These are phyloP conservation scores for Phania funesta DNA, from an alignment of 2,888 invertebrate genomes.

Conservation along the genomic window DNA sequence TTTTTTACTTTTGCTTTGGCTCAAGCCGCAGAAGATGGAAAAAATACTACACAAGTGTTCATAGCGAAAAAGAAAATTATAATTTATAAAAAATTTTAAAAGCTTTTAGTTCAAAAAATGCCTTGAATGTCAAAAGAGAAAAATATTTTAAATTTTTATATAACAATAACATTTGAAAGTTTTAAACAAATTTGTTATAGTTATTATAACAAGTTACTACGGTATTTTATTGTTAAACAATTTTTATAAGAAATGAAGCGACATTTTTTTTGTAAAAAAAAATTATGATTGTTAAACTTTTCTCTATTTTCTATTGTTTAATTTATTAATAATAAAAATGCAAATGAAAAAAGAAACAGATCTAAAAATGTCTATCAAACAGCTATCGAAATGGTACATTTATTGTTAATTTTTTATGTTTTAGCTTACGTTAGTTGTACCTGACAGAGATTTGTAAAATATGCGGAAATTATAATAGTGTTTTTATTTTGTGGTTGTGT, in stretches of 20 bases:
- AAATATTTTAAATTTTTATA: not conserved
- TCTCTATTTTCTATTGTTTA: too few species aligned
- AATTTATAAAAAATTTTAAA: slow-evolving; percentile 3
- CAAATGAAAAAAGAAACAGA: too few species aligned
- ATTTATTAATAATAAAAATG: too few species aligned
- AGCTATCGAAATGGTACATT: slow-evolving; percentile 23
- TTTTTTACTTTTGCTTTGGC: slow-evolving; percentile 24
- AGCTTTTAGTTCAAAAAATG: slow-evolving; percentile 6
- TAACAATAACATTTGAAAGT: slow-evolving; percentile 8
- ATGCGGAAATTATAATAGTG: slow-evolving; percentile 50
- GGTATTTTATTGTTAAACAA: not conserved
- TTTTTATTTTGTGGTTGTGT: slow-evolving; percentile 14
- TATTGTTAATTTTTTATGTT: not conserved
- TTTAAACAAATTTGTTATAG: not conserved
- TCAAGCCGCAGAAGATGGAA: not conserved
- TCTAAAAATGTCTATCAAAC: too few species aligned
- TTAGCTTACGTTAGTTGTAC: not conserved
- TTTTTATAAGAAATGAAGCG: not conserved
- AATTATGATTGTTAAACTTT: too few species aligned
- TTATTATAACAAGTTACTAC: slow-evolving; percentile 19
- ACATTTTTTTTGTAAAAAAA: slow-evolving; percentile 12
- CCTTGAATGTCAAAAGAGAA: not conserved
- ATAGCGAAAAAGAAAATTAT: not conserved
- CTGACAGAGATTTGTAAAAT: slow-evolving; percentile 16
- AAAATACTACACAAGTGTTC: slow-evolving; percentile 22